Conservation (phyloP, 2,113 vertebrate species). For the Antechinus stuartii region DNA sequence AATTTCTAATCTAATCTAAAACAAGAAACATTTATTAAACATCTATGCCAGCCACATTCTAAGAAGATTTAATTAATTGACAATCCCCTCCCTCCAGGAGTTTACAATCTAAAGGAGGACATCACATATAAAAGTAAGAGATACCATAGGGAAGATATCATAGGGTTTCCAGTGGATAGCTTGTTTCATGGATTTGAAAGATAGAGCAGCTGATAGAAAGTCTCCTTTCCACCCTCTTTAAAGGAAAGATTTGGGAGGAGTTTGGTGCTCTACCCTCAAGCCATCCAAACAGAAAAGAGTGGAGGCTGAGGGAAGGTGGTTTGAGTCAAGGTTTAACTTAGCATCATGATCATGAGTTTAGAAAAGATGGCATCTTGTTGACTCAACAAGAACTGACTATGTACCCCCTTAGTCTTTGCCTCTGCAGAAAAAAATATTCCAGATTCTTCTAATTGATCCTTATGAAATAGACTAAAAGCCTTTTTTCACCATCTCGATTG, state of each 20-base stretch:
- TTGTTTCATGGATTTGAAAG: too few relatives aligned
- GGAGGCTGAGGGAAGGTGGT: background rate
- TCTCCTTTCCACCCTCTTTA: background rate
- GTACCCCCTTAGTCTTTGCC: background rate
- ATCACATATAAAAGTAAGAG: too few relatives aligned
- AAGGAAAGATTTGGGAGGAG: background rate
- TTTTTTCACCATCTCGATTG: background rate
- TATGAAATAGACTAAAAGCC: background rate
- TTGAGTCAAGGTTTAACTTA: background rate
- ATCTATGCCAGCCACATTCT: background rate
- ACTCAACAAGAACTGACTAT: background rate
- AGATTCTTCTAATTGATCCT: background rate
- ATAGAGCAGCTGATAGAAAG: too few relatives aligned
- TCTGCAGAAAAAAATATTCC: background rate
- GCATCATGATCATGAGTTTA: background rate
- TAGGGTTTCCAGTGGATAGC: too few relatives aligned
- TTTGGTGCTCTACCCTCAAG: background rate
- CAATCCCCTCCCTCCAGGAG: background rate
- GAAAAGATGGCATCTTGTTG: background rate
- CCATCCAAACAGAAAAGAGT: background rate
- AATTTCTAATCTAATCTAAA: background rate
- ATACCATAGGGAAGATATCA: too few relatives aligned
- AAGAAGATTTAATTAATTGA: background rate
- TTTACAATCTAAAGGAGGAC: background rate
- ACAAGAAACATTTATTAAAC: background rate